Evolutionary conservation across 1,140 invertebrate species (phyloP), one percentile per base, ranked within the genome.

Genomic region (Procambarus clarkii): DNA sequence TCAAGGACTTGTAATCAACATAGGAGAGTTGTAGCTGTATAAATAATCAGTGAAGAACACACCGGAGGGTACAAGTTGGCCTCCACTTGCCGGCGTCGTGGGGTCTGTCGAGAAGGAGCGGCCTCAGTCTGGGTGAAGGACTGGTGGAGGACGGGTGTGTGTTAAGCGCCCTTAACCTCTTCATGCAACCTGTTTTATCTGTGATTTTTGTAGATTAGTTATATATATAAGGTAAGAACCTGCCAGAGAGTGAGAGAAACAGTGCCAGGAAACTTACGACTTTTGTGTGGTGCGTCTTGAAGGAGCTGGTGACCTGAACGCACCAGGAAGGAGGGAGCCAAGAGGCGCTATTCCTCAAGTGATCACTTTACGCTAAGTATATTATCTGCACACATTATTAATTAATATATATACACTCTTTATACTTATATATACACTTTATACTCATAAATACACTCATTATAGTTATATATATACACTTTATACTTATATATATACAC

Each of bases 121-220:
- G 79, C 44, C n/a, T 54, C 45, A 81, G 79, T 81, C 79, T 81
- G 79, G 79, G 15, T 81, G 13, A 58, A 81, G 48, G 45, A 50
- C 48, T 45, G 79, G 79, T 81, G 79, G 48, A 81, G 79, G 79
- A 81, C 79, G 79, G 79, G 79, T 81, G 79, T 81, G 79, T 81
- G 79, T 34, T 24, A 34, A 54, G 50, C 79, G 79, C 79, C 79
- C 79, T 58, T n/a, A 34, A 21, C 54, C 79, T 81, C 79, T 81
- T 81, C 79, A 81, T 81, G 79, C 79, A 81, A 81, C 48, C 79
- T 45, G 48, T 34, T 48, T 54, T 54, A 81, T 54, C 79, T 81
- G 79, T 81, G 79, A 81, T 81, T 81, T 81, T 81, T 45, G 79
- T 81, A 81, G 79, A 8, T 50, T 81, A 81, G 79, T 81, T 81